Percentiles rank a stretch among this genome's conserved stretches.
These are phyloP conservation scores for Euspilapteryx auroguttella DNA, from an alignment of 2,888 invertebrate species.

Conservation along the genomic window DNA sequence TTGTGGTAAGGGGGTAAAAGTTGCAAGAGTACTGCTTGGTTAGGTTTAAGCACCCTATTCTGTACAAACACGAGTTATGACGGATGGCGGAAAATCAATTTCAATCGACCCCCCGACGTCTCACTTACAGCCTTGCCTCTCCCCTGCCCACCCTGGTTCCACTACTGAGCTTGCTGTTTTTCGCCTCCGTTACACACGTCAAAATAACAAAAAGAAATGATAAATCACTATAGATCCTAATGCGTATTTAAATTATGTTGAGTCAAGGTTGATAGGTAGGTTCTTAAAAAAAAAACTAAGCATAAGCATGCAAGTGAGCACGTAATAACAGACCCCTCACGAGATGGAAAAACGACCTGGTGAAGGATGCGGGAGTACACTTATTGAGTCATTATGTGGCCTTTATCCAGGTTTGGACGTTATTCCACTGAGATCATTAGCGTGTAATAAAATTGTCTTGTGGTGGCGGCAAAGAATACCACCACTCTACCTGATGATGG, in stretches of 20 bases:
- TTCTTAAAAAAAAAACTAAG: background rate
- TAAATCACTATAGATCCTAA: slow-evolving; percentile 27
- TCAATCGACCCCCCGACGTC: slow-evolving; percentile 47
- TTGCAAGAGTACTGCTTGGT: too few species aligned
- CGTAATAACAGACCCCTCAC: too few species aligned
- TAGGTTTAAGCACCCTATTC: too few species aligned
- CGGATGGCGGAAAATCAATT: slow-evolving; percentile 54
- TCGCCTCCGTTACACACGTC: slow-evolving; percentile 54
- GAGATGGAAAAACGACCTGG: too few species aligned
- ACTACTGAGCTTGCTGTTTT: slow-evolving; percentile 41
- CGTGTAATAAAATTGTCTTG: too few species aligned
- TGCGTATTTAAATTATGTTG: slow-evolving; percentile 39
- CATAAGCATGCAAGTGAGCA: background rate
- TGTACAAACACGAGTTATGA: slow-evolving; percentile 28
- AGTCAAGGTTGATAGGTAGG: slow-evolving; percentile 14
- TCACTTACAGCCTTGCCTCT: slow-evolving; percentile 24
- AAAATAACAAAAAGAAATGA: slow-evolving; percentile 49
- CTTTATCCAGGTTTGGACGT: too few species aligned
- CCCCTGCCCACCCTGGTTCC: slow-evolving; percentile 1
- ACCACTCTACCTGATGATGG: too few species aligned
- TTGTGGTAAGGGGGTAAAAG: too few species aligned
- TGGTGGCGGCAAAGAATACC: too few species aligned
- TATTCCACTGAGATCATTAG: too few species aligned
- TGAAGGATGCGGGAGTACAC: too few species aligned
- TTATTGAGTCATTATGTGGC: too few species aligned